These are phyloP conservation scores for Pelobates cultripes DNA, from an alignment of 2,797 vertebrate species.

Conservation along the genomic window DNA sequence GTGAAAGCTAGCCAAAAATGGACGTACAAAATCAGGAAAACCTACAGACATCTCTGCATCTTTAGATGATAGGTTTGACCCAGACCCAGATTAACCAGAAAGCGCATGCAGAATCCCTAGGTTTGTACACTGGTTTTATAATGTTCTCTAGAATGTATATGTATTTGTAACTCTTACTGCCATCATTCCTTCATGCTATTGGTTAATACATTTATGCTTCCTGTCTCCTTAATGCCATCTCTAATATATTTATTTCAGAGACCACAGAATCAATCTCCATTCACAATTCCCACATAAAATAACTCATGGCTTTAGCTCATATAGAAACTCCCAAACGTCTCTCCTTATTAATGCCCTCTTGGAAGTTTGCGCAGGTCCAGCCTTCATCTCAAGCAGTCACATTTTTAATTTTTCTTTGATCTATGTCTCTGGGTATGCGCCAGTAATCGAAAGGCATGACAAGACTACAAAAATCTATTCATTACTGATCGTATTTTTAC, in stretches of 20 bases:
- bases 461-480: conserved; percentile 61
- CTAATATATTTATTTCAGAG: conserved; percentile 2
- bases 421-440: conserved; percentile 63
- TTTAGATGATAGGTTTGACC: too few species aligned
- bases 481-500: conserved; percentile 61
- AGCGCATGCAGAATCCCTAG: too few species aligned
- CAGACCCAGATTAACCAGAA: too few species aligned
- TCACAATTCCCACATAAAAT: conserved; percentile 51
- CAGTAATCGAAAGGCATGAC: conserved; percentile 60
- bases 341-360: conserved; percentile 62
- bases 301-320: conserved; percentile 54
- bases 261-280: conserved; percentile 54
- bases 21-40: too few species aligned
- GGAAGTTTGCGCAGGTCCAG: conserved; percentile 64
- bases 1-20: too few species aligned
- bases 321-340: conserved; percentile 60
- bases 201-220: too few species aligned
- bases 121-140: too few species aligned
- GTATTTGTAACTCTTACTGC: too few species aligned
- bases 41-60: too few species aligned
- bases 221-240: too few species aligned
- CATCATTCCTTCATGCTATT: too few species aligned
- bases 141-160: too few species aligned
- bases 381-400: conserved; percentile 65
- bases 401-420: conserved; percentile 63